These are phyloP conservation scores for Pycnonotus jocosus DNA, from an alignment of 2,113 vertebrate species.

Conservation along the genomic window DNA sequence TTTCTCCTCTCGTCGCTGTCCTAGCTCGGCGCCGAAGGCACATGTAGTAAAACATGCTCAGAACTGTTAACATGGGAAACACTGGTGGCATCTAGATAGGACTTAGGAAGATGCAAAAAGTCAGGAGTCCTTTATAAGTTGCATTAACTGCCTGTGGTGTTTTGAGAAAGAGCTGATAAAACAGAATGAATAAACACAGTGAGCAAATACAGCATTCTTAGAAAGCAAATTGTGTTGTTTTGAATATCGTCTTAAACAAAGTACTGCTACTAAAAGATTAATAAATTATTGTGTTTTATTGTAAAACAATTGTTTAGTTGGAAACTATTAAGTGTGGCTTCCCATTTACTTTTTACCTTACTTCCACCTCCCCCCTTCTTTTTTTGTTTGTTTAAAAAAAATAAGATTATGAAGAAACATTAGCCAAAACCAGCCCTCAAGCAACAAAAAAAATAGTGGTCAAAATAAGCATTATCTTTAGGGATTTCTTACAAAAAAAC, in stretches of 20 bases:
- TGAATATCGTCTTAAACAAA: not conserved
- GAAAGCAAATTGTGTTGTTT: not conserved
- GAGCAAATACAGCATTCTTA: not conserved
- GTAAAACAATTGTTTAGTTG: not conserved
- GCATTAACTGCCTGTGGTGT: constrained; percentile 64
- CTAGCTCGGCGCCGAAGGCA: constrained; percentile 97
- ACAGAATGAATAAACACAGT: constrained; percentile 50
- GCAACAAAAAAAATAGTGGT: not conserved
- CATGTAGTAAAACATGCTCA: constrained; percentile 99
- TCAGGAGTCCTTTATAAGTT: constrained; percentile 60
- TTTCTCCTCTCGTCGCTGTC: constrained; percentile 89
- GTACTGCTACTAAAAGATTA: not conserved
- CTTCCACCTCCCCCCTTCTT: not conserved
- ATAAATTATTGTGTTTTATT: not conserved
- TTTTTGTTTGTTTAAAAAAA: not conserved
- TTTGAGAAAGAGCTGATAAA: constrained; percentile 62
- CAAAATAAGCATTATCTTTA: not conserved
- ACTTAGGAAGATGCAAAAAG: constrained; percentile 55
- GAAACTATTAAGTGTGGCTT: not conserved
- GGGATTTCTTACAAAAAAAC: not conserved
- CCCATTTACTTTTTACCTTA: not conserved
- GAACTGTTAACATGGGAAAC: constrained; percentile 97
- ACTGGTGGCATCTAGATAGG: constrained; percentile 72
- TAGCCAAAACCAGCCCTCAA: not conserved
- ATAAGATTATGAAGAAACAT: not conserved